A percentile compares a stretch with the other conserved stretches of the same genome.
phyloP scores from a whole-genome alignment of 1,140 invertebrate genomes.

The roundworm (Caenorhabditis elegans) region DNA sequence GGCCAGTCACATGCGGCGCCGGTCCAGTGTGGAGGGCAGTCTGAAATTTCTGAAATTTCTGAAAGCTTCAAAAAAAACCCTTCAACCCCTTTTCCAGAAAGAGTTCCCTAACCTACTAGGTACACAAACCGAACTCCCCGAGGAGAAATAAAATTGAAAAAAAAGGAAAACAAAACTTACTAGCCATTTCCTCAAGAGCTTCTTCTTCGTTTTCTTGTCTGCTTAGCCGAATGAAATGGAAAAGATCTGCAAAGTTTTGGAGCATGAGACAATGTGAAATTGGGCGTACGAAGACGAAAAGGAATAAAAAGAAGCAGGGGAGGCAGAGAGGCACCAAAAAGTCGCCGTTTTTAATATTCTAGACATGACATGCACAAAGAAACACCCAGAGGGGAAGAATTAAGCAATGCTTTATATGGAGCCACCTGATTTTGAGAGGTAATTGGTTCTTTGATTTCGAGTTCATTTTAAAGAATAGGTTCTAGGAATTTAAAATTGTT shows the following conservation, averaged over 20 bases:
- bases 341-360: slow-evolving; percentile 26
- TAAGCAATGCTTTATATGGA: background rate
- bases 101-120: no score
- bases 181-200: background rate
- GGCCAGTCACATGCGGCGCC: slow-evolving; percentile 1
- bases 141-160: background rate
- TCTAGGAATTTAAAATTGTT: no score
- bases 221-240: background rate
- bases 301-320: background rate
- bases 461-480: no score
- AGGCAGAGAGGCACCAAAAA: background rate
- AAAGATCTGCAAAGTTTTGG: slow-evolving; percentile 2
- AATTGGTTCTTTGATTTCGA: background rate
- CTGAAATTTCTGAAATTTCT: background rate
- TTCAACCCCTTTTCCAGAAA: no score
- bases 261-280: slow-evolving; percentile 30
- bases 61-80: no score
- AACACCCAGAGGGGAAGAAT: background rate
- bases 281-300: background rate
- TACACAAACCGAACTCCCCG: background rate
- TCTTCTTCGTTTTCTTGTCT: background rate
- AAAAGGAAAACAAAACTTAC: background rate
- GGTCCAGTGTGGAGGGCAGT: slow-evolving; percentile 18
- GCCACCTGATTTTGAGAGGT: background rate
- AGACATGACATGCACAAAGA: slow-evolving; percentile 5